Conservation (phyloP, 2,113 vertebrate species). For the Tor tambroides region DNA sequence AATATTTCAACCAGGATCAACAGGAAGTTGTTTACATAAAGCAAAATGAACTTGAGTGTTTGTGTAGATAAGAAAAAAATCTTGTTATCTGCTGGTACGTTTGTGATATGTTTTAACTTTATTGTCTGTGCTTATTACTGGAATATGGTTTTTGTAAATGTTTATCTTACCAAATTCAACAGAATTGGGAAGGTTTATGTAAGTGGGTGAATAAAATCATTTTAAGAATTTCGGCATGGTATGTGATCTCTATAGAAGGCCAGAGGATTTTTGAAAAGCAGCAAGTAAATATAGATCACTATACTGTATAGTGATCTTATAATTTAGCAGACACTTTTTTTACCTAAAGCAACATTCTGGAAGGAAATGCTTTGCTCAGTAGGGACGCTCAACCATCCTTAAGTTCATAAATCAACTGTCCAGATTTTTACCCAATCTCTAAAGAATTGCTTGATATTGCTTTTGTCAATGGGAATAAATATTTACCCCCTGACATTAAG, state of each 20-base stretch:
- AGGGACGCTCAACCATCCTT: neutral
- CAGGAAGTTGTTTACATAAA: slow-evolving; percentile 80
- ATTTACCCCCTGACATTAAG: neutral
- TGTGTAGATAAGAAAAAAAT: slow-evolving; percentile 97
- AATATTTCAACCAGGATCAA: slow-evolving; percentile 76
- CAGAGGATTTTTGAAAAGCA: neutral
- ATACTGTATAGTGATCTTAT: too few relatives aligned
- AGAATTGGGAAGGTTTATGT: slow-evolving; percentile 92
- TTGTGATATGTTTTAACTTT: slow-evolving; percentile 99
- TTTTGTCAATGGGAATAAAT: neutral
- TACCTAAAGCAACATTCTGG: neutral
- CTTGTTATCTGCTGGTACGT: slow-evolving; percentile 96
- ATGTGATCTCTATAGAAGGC: slow-evolving; percentile 40
- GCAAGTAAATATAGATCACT: too few relatives aligned
- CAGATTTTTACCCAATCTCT: too few relatives aligned
- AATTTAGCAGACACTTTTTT: neutral
- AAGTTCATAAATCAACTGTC: neutral
- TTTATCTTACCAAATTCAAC: slow-evolving; percentile 92
- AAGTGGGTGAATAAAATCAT: slow-evolving; percentile 93
- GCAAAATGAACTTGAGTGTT: slow-evolving; percentile 83
- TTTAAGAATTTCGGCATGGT: slow-evolving; percentile 83
- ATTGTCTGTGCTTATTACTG: slow-evolving; percentile 99
- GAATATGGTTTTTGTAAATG: slow-evolving; percentile 93
- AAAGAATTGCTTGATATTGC: too few relatives aligned
- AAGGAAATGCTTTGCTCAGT: too few relatives aligned